A percentile compares a stretch with the other conserved stretches of the same genome.
phyloP scores from a whole-genome alignment of 2,113 vertebrate species.

The Dipodomys spectabilis region DNA sequence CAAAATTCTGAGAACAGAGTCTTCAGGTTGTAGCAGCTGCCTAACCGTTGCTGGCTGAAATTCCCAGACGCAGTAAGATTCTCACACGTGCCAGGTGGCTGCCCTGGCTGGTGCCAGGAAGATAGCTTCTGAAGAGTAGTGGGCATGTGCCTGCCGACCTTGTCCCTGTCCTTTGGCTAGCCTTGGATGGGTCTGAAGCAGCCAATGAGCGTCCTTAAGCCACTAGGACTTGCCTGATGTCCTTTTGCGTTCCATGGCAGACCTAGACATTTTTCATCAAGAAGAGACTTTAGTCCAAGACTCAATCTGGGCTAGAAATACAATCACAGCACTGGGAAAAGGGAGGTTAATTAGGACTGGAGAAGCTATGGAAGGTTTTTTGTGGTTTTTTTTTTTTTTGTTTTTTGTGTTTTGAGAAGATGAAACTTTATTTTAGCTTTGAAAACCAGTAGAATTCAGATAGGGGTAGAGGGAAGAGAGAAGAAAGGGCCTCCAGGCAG shows the following conservation, averaged over 20 bases:
- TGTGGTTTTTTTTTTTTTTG: no score
- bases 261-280: not conserved
- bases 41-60: no score
- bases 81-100: not conserved
- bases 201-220: not conserved
- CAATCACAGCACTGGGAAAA: not conserved
- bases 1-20: not conserved
- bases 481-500: not conserved
- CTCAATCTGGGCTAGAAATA: not conserved
- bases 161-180: not conserved
- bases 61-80: fast-evolving
- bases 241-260: not conserved
- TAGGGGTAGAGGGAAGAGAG: not conserved
- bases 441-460: not conserved
- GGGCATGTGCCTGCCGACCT: no score
- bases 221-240: not conserved
- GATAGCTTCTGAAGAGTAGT: not conserved
- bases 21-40: not conserved
- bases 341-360: not conserved
- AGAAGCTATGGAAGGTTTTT: not conserved
- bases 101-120: not conserved
- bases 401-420: not conserved
- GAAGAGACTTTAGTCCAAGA: not conserved
- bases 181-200: not conserved
- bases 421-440: slow-evolving; percentile 3